Percentiles rank a stretch among this genome's conserved stretches.
phyloP scores from a whole-genome alignment of 2,113 vertebrate species.

The Pterophyllum scalare region DNA sequence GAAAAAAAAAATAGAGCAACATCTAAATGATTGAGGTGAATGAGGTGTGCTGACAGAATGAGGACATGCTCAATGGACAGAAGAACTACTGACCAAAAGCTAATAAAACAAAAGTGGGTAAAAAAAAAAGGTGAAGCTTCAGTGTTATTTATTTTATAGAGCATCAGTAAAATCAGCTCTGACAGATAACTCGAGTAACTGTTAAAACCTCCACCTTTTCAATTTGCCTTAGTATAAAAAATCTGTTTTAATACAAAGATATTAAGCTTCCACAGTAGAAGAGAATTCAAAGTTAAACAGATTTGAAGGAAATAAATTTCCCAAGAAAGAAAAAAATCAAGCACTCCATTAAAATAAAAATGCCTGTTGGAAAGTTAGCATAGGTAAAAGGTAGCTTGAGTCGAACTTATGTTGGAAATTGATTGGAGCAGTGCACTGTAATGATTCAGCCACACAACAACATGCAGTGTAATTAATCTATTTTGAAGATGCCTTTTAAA shows the following conservation, averaged over 20 bases:
- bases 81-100: slow-evolving; percentile 24
- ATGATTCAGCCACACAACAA: slow-evolving; percentile 17
- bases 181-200: slow-evolving; percentile 62
- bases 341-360: slow-evolving; percentile 22
- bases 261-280: slow-evolving; percentile 62
- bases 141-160: slow-evolving; percentile 74
- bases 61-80: slow-evolving; percentile 24
- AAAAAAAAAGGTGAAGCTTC: slow-evolving; percentile 56
- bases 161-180: slow-evolving; percentile 73
- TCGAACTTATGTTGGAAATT: slow-evolving; percentile 17
- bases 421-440: not conserved
- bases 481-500: slow-evolving; percentile 5
- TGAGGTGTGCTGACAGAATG: not conserved
- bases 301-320: slow-evolving; percentile 20
- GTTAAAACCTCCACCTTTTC: slow-evolving; percentile 60
- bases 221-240: slow-evolving; percentile 73
- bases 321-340: slow-evolving; percentile 4
- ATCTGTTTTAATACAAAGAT: slow-evolving; percentile 73
- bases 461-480: slow-evolving; percentile 61
- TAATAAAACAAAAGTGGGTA: slow-evolving; percentile 55
- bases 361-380: slow-evolving; percentile 27
- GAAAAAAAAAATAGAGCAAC: slow-evolving; percentile 1
- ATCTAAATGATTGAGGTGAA: slow-evolving; percentile 17
- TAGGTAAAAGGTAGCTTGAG: slow-evolving; percentile 27
- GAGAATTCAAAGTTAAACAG: slow-evolving; percentile 49